Base-by-base conservation (phyloP, 2,888 invertebrate genomes). In the Athrips mouffetella region DNA sequence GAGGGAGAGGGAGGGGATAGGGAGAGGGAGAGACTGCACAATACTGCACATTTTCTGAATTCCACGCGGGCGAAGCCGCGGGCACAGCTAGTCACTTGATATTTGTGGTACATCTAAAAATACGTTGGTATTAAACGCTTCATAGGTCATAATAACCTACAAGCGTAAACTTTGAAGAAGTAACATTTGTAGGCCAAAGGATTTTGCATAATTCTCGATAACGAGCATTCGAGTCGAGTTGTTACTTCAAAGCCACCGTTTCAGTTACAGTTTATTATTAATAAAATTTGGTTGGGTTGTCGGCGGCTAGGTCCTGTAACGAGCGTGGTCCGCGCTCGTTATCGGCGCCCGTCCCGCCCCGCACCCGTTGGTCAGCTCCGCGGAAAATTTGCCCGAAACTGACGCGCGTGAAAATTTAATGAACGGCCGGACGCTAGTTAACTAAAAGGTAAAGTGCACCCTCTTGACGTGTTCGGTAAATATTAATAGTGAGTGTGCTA, bases 401-500 rank as follows among this genome's bases (percentile, higher is more conserved):
- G 88, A 87, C 87, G 87, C 88, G 87, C 88, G 88, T 88, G 88
- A 88, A 88, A 88, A 88, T 88, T 88, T 88, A 88, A 88, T 88
- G 88, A 88, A 88, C 88, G 82, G 83, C 86, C 84, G 87, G 87
- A 86, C 87, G 87, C 85, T 87, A 88, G 88, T 88, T 87, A 86
- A 86, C 87, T 88, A 87, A 87, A 88, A 88, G 88, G 88, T 87
- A 87, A 88, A 88, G 86, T 87, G 87, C 87, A 86, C 88, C 87
- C 88, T 87, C 88, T 88, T 87, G 86, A 87, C 87, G 87, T 86
- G 86, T 85, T 86, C 86, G 87, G 85, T 85, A 85, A 88, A 88
- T 87, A 88, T 87, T 87, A 86, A 88, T 86, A 87, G 86, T 81
- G 86, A 82, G 81, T 83, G 73, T 80, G 81, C 80, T 80, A 80